Percentiles rank a stretch among this genome's conserved stretches.
phyloP scores from a whole-genome alignment of 2,888 invertebrate genomes.

The Drepanosiphum platanoidis region DNA sequence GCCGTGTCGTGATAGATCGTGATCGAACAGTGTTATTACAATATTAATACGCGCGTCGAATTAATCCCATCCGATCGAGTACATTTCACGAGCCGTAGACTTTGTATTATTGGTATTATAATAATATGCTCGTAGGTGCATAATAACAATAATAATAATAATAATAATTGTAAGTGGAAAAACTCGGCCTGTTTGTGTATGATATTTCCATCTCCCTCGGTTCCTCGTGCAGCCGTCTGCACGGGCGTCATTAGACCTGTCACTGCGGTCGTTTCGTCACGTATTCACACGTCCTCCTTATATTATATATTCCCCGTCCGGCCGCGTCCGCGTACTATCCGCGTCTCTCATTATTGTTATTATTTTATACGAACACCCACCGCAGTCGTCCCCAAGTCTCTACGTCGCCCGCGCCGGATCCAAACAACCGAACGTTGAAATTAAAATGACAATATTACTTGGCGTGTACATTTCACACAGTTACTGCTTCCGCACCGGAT shows the following conservation, averaged over 20 bases:
- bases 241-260: conserved; percentile 11
- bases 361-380: background rate
- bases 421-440: conserved; percentile 20
- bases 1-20: conserved; percentile 25
- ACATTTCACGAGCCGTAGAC: too few relatives aligned
- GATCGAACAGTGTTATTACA: conserved; percentile 14
- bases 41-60: background rate
- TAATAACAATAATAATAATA: background rate
- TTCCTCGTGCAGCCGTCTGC: background rate
- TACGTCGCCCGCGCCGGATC: background rate
- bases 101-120: too few relatives aligned
- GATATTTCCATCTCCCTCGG: conserved; percentile 18
- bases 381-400: background rate
- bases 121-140: background rate
- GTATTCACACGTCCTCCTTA: conserved; percentile 35
- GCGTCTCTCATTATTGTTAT: conserved; percentile 2
- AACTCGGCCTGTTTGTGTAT: conserved; percentile 46
- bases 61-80: conserved; percentile 2
- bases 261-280: conserved; percentile 59
- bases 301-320: background rate
- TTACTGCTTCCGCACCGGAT: background rate
- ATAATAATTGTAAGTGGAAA: conserved; percentile 13
- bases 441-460: conserved; percentile 29
- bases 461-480: background rate
- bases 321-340: background rate